Evolutionary conservation across 1,140 invertebrate genomes (phyloP), one percentile per base, ranked within the genome.

Genomic region (Listronotus bonariensis): DNA sequence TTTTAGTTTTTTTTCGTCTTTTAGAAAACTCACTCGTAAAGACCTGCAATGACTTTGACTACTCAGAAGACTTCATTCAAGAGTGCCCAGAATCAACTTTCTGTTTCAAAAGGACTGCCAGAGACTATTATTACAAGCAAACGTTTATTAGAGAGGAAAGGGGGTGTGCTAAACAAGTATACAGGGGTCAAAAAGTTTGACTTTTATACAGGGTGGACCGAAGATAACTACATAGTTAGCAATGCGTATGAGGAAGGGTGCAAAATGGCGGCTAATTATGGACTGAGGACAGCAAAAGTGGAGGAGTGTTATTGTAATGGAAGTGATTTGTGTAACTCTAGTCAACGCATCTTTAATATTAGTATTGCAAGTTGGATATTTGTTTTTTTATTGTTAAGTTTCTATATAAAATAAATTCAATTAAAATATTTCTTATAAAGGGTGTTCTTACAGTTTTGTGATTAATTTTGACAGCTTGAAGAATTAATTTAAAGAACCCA

Each of bases 31-130:
- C 11, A 9, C 15, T 15, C 17, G 51, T 32, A 3, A 42, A 12
- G 26, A 65, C 54, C 6, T 65, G 63, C 55, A 51, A 46, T 0
- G 40, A 58, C 15, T 57, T 65, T 12, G 63, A 65, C 49, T 58
- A 52, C 11, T 57, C 54, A 0, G 15, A 49, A 9, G 18, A 34
- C 6, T 65, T 40, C 36, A 36, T 58, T 12, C 54, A 51, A 10
- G 63, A 65, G 11, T 65, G 63, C 18, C 63, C 63, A 6, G 8
- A 51, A n/a, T 65, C 63, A 1, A 65, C 63, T 14, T 57, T 65
- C 11, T 65, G 63, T 40, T 51, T 38, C 46, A 65, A 65, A 46
- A 65, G 18, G 15, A 36, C 41, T 5, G 43, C 54, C 14, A 34
- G n/a, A 5, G 52, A 40, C n/a, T 11, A 38, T 18, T 57, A 57